A percentile compares a stretch with the other conserved stretches of the same genome.
Evolutionary conservation across 2,888 invertebrate genomes (phyloP).

Genomic region (Selenia dentaria): DNA sequence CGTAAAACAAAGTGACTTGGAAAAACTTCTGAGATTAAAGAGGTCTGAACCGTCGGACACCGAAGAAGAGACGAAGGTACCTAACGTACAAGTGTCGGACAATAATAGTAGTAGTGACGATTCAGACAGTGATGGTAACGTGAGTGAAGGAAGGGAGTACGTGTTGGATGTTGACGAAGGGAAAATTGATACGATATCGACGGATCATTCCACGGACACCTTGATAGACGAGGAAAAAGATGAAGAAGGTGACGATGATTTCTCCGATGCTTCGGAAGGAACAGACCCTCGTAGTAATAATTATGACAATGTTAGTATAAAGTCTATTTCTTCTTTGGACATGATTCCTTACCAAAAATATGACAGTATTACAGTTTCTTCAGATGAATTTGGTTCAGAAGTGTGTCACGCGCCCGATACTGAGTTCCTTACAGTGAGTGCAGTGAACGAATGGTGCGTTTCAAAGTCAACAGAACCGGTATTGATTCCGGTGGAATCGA

Average conservation of each 20-base stretch:
- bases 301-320: slow-evolving; percentile 81
- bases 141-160: slow-evolving; percentile 62
- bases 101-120: slow-evolving; percentile 53
- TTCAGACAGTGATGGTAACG: slow-evolving; percentile 61
- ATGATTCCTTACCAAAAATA: slow-evolving; percentile 80
- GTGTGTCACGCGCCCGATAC: slow-evolving; percentile 77
- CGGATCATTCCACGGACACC: slow-evolving; percentile 77
- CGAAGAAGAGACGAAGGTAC: slow-evolving; percentile 60
- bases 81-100: slow-evolving; percentile 37
- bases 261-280: slow-evolving; percentile 62
- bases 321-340: slow-evolving; percentile 78
- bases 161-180: slow-evolving; percentile 65
- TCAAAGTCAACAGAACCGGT: slow-evolving; percentile 71
- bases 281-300: slow-evolving; percentile 66
- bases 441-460: slow-evolving; percentile 81
- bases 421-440: slow-evolving; percentile 79
- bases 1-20: slow-evolving; percentile 75
- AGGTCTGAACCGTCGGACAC: slow-evolving; percentile 70
- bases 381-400: slow-evolving; percentile 80
- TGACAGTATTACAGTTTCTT: slow-evolving; percentile 79
- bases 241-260: slow-evolving; percentile 65
- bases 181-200: slow-evolving; percentile 68
- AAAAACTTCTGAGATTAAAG: slow-evolving; percentile 71
- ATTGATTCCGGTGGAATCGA: slow-evolving; percentile 73
- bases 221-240: slow-evolving; percentile 70